Base-by-base conservation (phyloP, 35 echinoderm and acorn worm species). In the Strongylocentrotus purpuratus region DNA sequence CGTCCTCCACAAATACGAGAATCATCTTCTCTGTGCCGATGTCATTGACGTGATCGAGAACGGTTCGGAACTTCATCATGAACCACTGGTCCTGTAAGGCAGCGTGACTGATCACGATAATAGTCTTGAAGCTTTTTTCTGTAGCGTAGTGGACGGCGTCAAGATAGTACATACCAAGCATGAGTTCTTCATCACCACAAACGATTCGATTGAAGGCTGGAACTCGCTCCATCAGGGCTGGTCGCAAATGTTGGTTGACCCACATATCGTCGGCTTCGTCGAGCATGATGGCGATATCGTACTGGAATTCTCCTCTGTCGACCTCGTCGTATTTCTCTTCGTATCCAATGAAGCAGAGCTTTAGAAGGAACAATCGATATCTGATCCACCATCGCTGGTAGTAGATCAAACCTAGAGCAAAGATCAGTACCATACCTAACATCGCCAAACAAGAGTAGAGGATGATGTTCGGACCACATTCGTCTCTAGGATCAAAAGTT, bases 81-180 rank as follows among this genome's bases (percentile, higher is more conserved):
- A 89, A 89, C 87, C 87, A 89, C 12, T 89, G 87, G 32, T 89
- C 45, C 33, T 41, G 33, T 5, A 89, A 15, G 7, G 87, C 33
- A 20, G 11, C 45, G 20, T 20, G 32, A 46, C 87, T 89, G 45
- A 89, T 33, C 87, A 89, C 32, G 5, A 45, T 5, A 46, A 89
- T 89, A 10, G 87, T 89, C 45, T 89, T 89, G 87, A 41, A 89
- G 33, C 87, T 89, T 17, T 89, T 10, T 89, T 89, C 33, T 45
- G 87, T 46, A 25, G 45, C 87, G 87, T 89, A 46, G 25, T 89
- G 17, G 87, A 89, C 33, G 9, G 87, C 87, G 87, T 89, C 87
- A 0, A 89, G 32, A 25, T 89, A 89, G 87, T 89, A 89, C 87
- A 89, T 89, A 25, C 87, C 87, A 89, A 89, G 87, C 32, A 41